Percentiles rank a stretch among this genome's conserved stretches.
Conservation (phyloP, 2,113 vertebrate genomes). For the Nesoenas mayeri region DNA sequence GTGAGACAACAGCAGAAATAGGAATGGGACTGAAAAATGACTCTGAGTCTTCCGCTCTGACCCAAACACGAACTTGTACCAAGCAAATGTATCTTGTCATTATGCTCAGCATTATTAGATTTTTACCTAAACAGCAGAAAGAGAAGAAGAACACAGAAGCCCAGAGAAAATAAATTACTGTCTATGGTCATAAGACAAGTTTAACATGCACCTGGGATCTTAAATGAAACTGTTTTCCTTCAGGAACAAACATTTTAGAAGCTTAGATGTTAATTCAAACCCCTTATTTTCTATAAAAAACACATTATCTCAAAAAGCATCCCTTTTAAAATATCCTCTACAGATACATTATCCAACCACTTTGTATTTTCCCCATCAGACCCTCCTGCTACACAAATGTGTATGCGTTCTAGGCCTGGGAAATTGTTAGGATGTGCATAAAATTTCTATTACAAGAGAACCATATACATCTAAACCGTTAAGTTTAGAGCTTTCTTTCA, state of each 20-base stretch:
- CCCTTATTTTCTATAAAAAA: neutral
- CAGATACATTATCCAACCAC: neutral
- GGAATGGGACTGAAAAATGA: neutral
- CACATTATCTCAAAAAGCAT: neutral
- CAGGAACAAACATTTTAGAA: neutral
- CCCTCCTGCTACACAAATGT: neutral
- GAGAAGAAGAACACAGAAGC: neutral
- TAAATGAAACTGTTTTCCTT: constrained; percentile 29
- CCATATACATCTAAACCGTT: neutral
- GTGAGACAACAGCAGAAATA: neutral
- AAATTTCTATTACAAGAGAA: neutral
- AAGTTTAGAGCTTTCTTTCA: neutral
- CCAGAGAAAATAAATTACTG: neutral
- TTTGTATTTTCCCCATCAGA: neutral
- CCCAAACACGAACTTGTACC: neutral
- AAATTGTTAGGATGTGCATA: neutral
- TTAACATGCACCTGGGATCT: constrained; percentile 31
- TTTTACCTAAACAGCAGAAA: neutral
- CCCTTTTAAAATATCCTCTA: neutral
- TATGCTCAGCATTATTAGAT: neutral
- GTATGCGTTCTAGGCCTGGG: neutral
- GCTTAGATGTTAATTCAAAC: neutral
- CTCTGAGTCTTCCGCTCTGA: neutral
- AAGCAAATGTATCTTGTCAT: neutral
- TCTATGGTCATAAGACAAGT: neutral